Conservation (phyloP, 2,888 invertebrate genomes). For the Noctua pronuba region DNA sequence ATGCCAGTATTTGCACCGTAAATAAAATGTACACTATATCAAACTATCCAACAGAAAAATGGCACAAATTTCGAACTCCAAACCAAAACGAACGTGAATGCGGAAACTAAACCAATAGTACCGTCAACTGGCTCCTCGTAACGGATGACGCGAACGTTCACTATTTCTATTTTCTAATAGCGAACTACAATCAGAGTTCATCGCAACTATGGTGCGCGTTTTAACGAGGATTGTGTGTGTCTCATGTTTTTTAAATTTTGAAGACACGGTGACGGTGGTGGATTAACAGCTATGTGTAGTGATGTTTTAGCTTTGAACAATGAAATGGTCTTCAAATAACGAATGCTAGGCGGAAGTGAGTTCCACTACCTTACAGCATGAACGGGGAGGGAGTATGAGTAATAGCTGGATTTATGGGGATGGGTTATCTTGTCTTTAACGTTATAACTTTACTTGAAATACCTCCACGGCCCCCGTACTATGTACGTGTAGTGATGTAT, state of each 20-base stretch:
- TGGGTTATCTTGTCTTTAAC: no score
- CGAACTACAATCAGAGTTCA: conserved; percentile 73
- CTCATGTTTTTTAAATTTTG: conserved; percentile 2
- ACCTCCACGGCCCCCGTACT: no score
- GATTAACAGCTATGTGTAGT: background rate
- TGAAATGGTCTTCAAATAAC: no score
- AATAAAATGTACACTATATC: background rate
- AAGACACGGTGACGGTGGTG: background rate
- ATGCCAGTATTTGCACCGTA: background rate
- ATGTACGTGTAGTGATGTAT: background rate
- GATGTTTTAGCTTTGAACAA: background rate
- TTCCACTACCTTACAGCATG: no score
- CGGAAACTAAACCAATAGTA: conserved; percentile 58
- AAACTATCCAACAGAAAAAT: conserved; percentile 21
- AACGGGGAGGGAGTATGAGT: no score
- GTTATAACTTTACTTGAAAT: no score
- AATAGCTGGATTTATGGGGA: no score
- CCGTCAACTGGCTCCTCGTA: conserved; percentile 67
- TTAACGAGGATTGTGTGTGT: conserved; percentile 41
- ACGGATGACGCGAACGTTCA: conserved; percentile 67
- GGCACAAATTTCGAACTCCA: conserved; percentile 12
- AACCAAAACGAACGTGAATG: conserved; percentile 9
- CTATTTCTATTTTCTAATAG: conserved; percentile 71
- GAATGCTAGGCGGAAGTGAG: no score
- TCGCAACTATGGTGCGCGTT: conserved; percentile 42